Conservation (phyloP, 2,797 vertebrate species). For the Myotis daubentonii region DNA sequence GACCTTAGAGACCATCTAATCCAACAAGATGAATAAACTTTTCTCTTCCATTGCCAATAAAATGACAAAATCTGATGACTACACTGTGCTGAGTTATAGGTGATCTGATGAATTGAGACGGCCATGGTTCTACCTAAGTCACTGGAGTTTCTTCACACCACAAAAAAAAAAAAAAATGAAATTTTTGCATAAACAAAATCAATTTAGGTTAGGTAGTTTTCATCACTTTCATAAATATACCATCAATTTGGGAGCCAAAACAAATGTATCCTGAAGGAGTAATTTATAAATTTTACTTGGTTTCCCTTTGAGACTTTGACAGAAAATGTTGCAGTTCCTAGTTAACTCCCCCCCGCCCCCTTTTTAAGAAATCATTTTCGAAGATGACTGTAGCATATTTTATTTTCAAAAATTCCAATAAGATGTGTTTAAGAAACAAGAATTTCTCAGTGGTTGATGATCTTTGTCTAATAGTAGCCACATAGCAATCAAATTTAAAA, state of each 20-base stretch:
- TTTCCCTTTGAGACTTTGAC: constrained; percentile 43
- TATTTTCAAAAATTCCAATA: constrained; percentile 40
- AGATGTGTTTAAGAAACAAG: constrained; percentile 43
- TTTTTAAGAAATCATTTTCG: constrained; percentile 49
- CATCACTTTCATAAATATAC: constrained; percentile 68
- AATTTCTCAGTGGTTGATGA: background rate
- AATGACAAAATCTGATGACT: constrained; percentile 67
- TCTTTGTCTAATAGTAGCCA: constrained; percentile 37
- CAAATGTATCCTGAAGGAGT: background rate
- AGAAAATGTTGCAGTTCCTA: constrained; percentile 11
- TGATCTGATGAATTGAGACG: constrained; percentile 72
- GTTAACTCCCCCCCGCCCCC: background rate
- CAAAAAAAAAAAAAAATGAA: constrained; percentile 41
- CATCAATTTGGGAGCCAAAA: background rate
- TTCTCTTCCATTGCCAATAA: constrained; percentile 76
- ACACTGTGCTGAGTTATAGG: constrained; percentile 75
- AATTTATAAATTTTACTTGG: constrained; percentile 35
- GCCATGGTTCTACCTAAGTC: constrained; percentile 54
- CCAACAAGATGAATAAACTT: constrained; percentile 80
- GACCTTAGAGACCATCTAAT: constrained; percentile 78
- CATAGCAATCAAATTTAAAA: background rate
- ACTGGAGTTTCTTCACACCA: constrained; percentile 43
- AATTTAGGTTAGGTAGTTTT: constrained; percentile 69
- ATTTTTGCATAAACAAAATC: constrained; percentile 73
- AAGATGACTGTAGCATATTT: constrained; percentile 46